Conservation (phyloP, 2,888 invertebrate genomes). For the Meteorus colon region DNA sequence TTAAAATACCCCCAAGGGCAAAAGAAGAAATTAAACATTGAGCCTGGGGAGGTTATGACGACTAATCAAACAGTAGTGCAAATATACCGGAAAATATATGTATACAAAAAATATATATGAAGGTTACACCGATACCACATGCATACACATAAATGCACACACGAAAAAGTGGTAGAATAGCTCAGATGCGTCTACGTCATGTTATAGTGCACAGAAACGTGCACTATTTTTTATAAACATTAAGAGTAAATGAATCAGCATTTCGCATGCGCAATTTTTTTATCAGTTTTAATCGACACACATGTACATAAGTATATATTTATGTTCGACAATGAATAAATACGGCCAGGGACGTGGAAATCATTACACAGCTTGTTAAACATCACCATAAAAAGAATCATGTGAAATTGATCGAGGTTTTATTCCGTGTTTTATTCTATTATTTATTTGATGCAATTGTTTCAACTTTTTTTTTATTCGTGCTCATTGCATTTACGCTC, state of each 20-base stretch:
- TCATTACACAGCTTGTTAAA: background rate
- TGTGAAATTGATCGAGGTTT: background rate
- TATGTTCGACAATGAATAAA: background rate
- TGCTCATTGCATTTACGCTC: background rate
- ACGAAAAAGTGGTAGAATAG: constrained; percentile 44
- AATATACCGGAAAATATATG: constrained; percentile 45
- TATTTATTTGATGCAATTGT: background rate
- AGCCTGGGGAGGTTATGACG: constrained; percentile 55
- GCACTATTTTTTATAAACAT: background rate
- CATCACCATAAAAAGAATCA: background rate
- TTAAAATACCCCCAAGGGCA: constrained; percentile 32
- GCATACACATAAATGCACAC: background rate
- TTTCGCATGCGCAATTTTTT: background rate
- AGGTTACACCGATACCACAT: constrained; percentile 23
- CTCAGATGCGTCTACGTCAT: constrained; percentile 3
- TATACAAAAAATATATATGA: constrained; percentile 1
- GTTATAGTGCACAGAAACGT: background rate
- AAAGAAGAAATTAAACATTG: constrained; percentile 65
- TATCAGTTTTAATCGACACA: background rate
- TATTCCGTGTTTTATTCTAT: background rate
- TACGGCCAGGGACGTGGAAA: background rate
- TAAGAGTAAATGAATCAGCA: constrained; percentile 1
- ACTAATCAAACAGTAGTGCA: constrained; percentile 61
- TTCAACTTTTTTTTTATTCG: background rate
- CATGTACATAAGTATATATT: background rate